A percentile compares a stretch with the other conserved stretches of the same genome.
These are phyloP conservation scores for Rotaria socialis DNA, from an alignment of 2,888 invertebrate genomes.

Conservation along the genomic window DNA sequence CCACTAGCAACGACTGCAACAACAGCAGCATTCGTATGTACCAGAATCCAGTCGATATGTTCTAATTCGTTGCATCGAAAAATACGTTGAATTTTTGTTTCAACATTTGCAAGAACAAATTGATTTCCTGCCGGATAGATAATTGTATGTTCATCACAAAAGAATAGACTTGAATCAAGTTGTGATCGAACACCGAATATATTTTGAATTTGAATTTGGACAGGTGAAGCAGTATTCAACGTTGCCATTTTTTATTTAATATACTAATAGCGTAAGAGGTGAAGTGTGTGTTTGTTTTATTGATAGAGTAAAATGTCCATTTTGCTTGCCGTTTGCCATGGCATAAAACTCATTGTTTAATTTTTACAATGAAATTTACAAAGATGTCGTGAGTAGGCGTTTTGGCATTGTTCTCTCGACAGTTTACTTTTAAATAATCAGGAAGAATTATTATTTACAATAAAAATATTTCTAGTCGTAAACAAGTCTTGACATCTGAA, in stretches of 20 bases:
- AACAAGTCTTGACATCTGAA: too few species aligned
- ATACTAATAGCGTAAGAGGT: neutral
- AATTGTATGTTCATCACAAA: slow-evolving; percentile 1
- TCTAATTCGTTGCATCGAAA: slow-evolving; percentile 22
- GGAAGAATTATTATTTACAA: too few species aligned
- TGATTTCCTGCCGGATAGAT: slow-evolving; percentile 28
- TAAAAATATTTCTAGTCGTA: too few species aligned
- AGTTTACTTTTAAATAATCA: too few species aligned
- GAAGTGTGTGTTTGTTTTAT: neutral
- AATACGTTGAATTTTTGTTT: slow-evolving; percentile 23
- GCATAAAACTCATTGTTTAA: neutral
- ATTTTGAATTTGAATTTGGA: neutral
- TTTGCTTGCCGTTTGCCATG: slow-evolving; percentile 12
- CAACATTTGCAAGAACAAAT: slow-evolving; percentile 10
- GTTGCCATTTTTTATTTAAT: neutral
- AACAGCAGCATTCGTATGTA: neutral
- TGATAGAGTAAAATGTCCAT: neutral
- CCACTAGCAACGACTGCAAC: neutral
- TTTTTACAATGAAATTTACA: neutral
- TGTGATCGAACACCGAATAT: slow-evolving; percentile 16
- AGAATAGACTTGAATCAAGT: slow-evolving; percentile 1
- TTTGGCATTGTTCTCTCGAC: neutral
- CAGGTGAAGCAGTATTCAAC: neutral
- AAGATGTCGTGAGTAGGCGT: neutral
- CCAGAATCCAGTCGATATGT: neutral